Evolutionary conservation across 2,113 vertebrate species (phyloP).

Genomic region (Xenopus tropicalis): UCB_Xtro_10.0 CM004449.2:31016501-31017000

Average conservation of each 20-base stretch:
- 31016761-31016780: constrained; percentile 52
- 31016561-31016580: no score
- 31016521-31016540: no score
- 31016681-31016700: constrained; percentile 50
- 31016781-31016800: constrained; percentile 11
- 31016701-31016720: constrained; percentile 41
- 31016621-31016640: no score
- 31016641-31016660: no score
- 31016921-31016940: not conserved
- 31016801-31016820: constrained; percentile 19
- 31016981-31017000: no score
- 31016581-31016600: no score
- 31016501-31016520: no score
- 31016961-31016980: no score
- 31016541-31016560: no score
- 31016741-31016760: constrained; percentile 61
- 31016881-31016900: not conserved
- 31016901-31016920: not conserved
- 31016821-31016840: not conserved
- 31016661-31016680: not conserved
- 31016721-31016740: constrained; percentile 53
- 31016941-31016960: no score
- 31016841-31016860: not conserved
- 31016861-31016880: not conserved
- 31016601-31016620: no score